Evolutionary conservation across 2,888 invertebrate genomes (phyloP), one percentile per base, ranked within the genome.

Genomic region (Autographa gamma): DNA sequence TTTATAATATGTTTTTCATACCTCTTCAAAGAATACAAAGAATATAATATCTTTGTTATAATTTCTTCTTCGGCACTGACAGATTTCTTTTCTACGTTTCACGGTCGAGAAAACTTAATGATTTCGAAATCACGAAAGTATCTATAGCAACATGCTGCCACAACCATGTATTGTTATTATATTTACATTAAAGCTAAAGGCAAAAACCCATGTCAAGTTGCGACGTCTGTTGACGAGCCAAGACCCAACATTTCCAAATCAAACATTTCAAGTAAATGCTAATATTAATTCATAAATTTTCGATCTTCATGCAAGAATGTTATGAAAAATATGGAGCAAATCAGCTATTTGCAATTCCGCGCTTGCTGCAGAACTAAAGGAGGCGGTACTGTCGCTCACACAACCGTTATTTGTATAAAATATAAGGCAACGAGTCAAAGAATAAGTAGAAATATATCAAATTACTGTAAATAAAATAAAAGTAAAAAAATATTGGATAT

Each of bases 281-380:
- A 13, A 56, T 56, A 56, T 56, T 56, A 56, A 56, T 56, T 56
- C 54, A 56, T 56, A 25, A 56, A 56, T 56, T 56, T 56, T 56
- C 13, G 54, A 56, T 56, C 13, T 19, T 13, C 54, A 56, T 56
- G 25, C 54, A 9, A 56, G 54, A 56, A 56, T 56, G 54, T 56
- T 56, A 56, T 56, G 54, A 56, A 56, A 56, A 56, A 56, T 56
- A 56, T 56, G 25, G 54, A 56, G 54, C 14, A 56, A 56, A 56
- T 56, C 54, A 56, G 54, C 54, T 56, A 56, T 56, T 56, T 56
- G 54, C 54, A 56, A 56, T 56, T 56, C 54, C 54, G 54, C 54
- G 54, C 54, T 25, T 13, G 54, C 25, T 56, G 54, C 54, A 56
- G 54, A 56, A 56, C 25, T 25, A 56, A 56, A 19, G 54, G 19